Base-by-base conservation (phyloP, 2,888 invertebrate species). In the Hypena proboscidalis region DNA sequence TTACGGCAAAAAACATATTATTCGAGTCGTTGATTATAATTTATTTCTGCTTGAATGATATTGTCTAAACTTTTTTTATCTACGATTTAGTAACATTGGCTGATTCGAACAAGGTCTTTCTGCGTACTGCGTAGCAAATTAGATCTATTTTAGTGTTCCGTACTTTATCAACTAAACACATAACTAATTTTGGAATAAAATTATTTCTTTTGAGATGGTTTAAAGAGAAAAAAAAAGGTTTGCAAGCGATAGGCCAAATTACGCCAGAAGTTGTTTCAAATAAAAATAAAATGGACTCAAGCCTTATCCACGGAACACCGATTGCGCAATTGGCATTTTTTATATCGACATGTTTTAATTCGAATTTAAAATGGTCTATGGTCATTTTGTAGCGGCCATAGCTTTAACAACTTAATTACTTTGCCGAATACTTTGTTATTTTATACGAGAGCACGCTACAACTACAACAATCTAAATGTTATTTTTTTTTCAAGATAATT, bases 71-170 rank as follows among this genome's bases (percentile, higher is more conserved):
- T 35, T 20, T 26, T 3, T 50, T 40, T 34, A 22, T 45, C 41
- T 22, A 43, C 35, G 41, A 23, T 10, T 26, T 32, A 55, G 59
- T 62, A 59, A 33, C 48, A 32, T 47, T 64, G 57, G 60, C 63
- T 53, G 63, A 66, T 72, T 63, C 52, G 41, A 39, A 48, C 55
- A 56, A 62, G 58, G 39, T 45, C 47, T 62, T 53, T 40, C 34
- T 41, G 41, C 10, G 19, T 4, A 49, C 52, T 57, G 41, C 41
- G 44, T 41, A 44, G 40, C 35, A 22, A 49, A 39, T 21, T 17
- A 38, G 53, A 53, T 48, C 35, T 50, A 52, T 52, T 47, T 30
- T 21, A 37, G 41, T 42, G 51, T 45, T 46, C 35, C n/a, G n/a
- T n/a, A n/a, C n/a, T n/a, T n/a, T n/a, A n/a, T n/a, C n/a, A n/a